Base-by-base conservation (phyloP, 2,888 invertebrate species). In the Metopia argyrocephala region DNA sequence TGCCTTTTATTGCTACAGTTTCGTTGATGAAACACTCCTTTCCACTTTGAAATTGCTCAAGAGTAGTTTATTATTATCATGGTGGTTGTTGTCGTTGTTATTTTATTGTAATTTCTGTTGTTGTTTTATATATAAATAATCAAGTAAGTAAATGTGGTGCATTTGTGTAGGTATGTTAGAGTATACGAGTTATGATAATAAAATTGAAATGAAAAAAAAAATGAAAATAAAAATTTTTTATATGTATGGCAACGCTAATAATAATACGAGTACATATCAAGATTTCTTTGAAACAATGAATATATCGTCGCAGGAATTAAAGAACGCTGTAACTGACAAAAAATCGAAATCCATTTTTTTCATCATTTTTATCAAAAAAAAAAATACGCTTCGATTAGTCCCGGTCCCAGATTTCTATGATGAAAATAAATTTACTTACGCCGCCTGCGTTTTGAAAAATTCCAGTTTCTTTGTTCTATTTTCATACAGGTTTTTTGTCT, bases 11-110 rank as follows among this genome's bases (percentile, higher is more conserved):
- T 23, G 31, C 9, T 74, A 12, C 1, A 38, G 45, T 48, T 48
- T 61, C 15, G 23, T 59, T 15, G n/a, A n/a, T n/a, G 21, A 69
- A 62, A 66, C 57, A 79, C 79, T 79, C 75, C 75, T 79, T 79
- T 79, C 50, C 25, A 70, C 75, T 61, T 31, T 61, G 70, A 71
- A 75, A 66, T 50, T 71, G 50, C 61, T 76, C 21, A 31, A 66
- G 70, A 76, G 61, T 56, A 70, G 38, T 38, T 38, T 38, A 38
- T 38, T 31, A 31, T 31, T 38, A 38, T 38, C 38, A 38, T 38
- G 3, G 15, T 15, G 9, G 38, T 38, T 38, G 38, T 38, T 38
- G 15, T 15, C 15, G 52, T 66, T 38, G 12, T 38, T 38, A 12
- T 31, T 31, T 7, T 31, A 12, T 15, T 38, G n/a, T n/a, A 15